Evolutionary conservation across 2,797 vertebrate genomes (phyloP), one percentile per base, ranked within the genome.

Genomic region (Salmo trutta): DNA sequence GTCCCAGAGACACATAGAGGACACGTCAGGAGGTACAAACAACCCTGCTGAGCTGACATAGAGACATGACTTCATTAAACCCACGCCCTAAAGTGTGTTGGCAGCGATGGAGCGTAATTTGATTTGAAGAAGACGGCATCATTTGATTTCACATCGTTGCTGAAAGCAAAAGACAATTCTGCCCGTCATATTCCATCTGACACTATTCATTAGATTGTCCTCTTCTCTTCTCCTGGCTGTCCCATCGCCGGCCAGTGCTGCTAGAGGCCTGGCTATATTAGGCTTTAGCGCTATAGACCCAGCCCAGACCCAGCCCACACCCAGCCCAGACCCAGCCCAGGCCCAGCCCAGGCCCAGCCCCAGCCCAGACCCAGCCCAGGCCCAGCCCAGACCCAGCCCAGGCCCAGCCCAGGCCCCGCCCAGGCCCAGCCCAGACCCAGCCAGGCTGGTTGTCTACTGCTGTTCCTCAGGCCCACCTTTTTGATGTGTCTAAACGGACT

Each of bases 401-500:
- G 24, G 27, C 59, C 59, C 21, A 52, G 79, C 24, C 64, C 62
- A 24, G 24, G 27, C 59, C 59, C 21, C 47, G 79, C 24, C 64
- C 62, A 24, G 24, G 1, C 24, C 24, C 24, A 24, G 24, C 24
- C 64, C 62, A 12, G 8, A 24, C 71, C 75, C 33, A 65, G 80
- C 79, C 75, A 51, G 74, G 72, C 65, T 66, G 75, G 74, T 47
- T 15, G 47, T 19, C 78, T 81, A 82, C 87, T 89, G 90, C 88
- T 90, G 88, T 86, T 90, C 75, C 73, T 79, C 82, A 64, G 79
- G 73, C 81, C 79, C 29, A 7, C 66, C 24, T 77, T 87, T 90
- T 87, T 90, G 86, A 90, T 91, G 82, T 77, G 78, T 78, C 79
- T 85, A 83, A 86, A 85, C 77, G 79, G 82, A 84, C 24, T 8